A percentile compares a stretch with the other conserved stretches of the same genome.
These are phyloP conservation scores for Sarcophilus harrisii DNA, from an alignment of 2,797 vertebrate species.

Conservation along the genomic window DNA sequence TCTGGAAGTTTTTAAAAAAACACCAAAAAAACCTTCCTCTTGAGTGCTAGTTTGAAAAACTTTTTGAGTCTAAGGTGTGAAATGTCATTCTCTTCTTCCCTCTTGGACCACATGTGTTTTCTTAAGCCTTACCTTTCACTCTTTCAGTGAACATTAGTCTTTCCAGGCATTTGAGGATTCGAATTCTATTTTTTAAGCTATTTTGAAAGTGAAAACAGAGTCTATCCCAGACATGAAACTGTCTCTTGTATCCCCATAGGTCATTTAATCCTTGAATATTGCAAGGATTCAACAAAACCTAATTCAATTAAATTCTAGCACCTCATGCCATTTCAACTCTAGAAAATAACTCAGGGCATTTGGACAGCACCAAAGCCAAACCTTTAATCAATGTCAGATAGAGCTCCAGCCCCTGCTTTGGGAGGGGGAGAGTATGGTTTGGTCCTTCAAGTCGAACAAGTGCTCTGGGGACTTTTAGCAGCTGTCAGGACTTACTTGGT, in stretches of 20 bases:
- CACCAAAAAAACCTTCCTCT: neutral
- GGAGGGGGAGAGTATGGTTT: slow-evolving; percentile 35
- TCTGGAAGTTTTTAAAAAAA: neutral
- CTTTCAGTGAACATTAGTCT: slow-evolving; percentile 1
- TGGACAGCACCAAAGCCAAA: slow-evolving; percentile 57
- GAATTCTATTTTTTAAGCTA: slow-evolving; percentile 47
- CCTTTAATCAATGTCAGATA: slow-evolving; percentile 48
- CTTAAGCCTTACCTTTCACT: slow-evolving; percentile 28
- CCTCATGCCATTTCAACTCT: slow-evolving; percentile 35
- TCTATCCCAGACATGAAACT: slow-evolving; percentile 54
- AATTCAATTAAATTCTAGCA: slow-evolving; percentile 56
- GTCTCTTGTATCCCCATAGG: slow-evolving; percentile 44
- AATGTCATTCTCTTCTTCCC: slow-evolving; percentile 22
- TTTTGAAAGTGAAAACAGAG: slow-evolving; percentile 58
- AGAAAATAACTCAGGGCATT: neutral
- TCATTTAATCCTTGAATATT: slow-evolving; percentile 44
- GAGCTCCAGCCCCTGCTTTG: slow-evolving; percentile 25
- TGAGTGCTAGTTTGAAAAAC: slow-evolving; percentile 29
- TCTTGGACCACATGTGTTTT: neutral
- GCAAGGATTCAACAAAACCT: slow-evolving; percentile 37
- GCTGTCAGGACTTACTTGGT: slow-evolving; percentile 80
- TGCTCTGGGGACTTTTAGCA: slow-evolving; percentile 69
- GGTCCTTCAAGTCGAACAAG: slow-evolving; percentile 68
- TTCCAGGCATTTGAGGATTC: slow-evolving; percentile 36
- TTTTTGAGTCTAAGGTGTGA: slow-evolving; percentile 14